Conservation (phyloP, 2,113 vertebrate species). For the Xiphorhynchus elegans region DNA sequence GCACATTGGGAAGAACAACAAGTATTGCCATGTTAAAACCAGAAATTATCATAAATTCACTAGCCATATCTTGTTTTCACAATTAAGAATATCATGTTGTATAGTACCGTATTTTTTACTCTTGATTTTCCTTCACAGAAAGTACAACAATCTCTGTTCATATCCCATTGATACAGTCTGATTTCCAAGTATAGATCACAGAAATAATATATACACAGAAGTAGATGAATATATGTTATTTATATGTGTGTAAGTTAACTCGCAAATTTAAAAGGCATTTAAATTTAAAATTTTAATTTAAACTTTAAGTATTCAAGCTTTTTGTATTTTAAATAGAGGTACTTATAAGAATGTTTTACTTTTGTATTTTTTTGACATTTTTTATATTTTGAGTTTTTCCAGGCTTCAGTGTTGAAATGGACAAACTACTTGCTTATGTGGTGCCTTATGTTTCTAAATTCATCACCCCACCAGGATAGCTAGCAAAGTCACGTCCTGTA, state of each 20-base stretch:
- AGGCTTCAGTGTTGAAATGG: background rate
- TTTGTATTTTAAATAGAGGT: background rate
- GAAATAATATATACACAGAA: background rate
- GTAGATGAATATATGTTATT: background rate
- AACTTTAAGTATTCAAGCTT: background rate
- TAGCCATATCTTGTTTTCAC: background rate
- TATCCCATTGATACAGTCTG: background rate
- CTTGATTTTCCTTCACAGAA: background rate
- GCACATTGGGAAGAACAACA: background rate
- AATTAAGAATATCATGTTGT: background rate
- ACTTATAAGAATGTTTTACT: background rate
- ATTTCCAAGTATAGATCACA: background rate
- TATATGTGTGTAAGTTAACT: background rate
- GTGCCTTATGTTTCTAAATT: background rate
- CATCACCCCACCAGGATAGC: background rate
- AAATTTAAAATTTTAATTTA: background rate
- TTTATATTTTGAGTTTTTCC: background rate
- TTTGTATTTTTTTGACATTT: background rate
- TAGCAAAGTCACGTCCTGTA: background rate
- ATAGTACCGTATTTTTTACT: background rate
- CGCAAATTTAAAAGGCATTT: background rate
- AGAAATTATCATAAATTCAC: background rate
- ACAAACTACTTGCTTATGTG: background rate
- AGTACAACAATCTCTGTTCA: background rate
- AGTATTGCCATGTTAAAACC: background rate